Percentiles rank a stretch among this genome's conserved stretches.
Evolutionary conservation across 2,113 vertebrate species (phyloP).

Genomic region (Arenaria interpres): DNA sequence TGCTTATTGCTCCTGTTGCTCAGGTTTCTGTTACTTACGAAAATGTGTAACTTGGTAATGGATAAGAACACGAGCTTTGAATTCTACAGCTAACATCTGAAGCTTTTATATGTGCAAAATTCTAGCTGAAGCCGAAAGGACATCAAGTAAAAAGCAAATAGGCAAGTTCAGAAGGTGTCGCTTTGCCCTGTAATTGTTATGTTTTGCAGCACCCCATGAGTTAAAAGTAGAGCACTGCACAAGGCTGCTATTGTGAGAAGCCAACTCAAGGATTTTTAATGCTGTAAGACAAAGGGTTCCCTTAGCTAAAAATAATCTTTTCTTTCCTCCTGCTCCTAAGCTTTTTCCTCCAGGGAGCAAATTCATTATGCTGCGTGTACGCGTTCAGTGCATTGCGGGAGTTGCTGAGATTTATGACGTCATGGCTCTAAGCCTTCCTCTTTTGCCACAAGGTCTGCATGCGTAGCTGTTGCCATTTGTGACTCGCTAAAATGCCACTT

Average conservation of each 20-base stretch:
- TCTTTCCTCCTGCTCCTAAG: constrained; percentile 60
- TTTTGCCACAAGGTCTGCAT: neutral
- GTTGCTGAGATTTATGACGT: constrained; percentile 58
- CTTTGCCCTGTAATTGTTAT: neutral
- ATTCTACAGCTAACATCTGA: neutral
- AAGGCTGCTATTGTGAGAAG: constrained; percentile 56
- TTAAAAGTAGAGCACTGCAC: constrained; percentile 39
- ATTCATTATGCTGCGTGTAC: constrained; percentile 15
- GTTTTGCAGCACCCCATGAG: neutral
- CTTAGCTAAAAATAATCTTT: constrained; percentile 73
- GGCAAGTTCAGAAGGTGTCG: neutral
- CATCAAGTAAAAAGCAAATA: neutral
- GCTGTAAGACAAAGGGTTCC: constrained; percentile 68
- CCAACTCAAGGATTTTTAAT: constrained; percentile 50
- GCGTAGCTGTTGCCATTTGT: constrained; percentile 11
- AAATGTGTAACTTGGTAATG: neutral
- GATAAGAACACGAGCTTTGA: neutral
- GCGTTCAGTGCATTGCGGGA: constrained; percentile 15
- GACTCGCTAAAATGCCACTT: neutral
- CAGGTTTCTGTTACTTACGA: neutral
- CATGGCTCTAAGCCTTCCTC: constrained; percentile 44
- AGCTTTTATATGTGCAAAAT: neutral
- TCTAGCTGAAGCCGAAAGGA: neutral
- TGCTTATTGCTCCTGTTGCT: neutral
- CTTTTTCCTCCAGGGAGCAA: constrained; percentile 54